These are phyloP conservation scores for Ptychoptera contaminata DNA, from an alignment of 2,888 invertebrate genomes.

Conservation along the genomic window DNA sequence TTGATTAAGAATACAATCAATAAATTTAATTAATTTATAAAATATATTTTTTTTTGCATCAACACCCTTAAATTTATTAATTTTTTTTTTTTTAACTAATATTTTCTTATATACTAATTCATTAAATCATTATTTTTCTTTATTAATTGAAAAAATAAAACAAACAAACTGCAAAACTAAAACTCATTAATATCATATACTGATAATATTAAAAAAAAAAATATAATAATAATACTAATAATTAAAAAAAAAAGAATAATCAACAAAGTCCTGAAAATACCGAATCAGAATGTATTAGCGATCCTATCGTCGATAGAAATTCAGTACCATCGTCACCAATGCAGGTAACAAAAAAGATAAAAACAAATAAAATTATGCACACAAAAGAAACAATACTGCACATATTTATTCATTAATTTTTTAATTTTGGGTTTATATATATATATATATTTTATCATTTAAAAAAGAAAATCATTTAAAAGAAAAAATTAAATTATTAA, in stretches of 20 bases:
- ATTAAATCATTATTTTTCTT: slow-evolving; percentile 2
- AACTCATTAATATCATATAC: neutral
- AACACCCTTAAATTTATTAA: neutral
- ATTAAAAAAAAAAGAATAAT: slow-evolving; percentile 1
- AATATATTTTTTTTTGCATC: no score
- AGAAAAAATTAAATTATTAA: slow-evolving; percentile 1
- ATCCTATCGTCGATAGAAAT: slow-evolving; percentile 17
- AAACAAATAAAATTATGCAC: neutral
- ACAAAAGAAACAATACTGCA: neutral
- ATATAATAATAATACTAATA: no score
- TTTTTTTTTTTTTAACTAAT: neutral
- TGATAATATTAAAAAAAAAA: no score
- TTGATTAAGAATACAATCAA: no score
- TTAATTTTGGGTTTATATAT: neutral
- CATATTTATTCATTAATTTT: neutral
- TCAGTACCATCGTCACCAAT: slow-evolving; percentile 22
- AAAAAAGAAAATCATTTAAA: neutral
- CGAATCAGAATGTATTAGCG: slow-evolving; percentile 20
- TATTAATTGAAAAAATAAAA: neutral
- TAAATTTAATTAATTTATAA: no score
- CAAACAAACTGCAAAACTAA: no score
- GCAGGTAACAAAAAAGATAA: slow-evolving; percentile 22
- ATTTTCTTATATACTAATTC: neutral
- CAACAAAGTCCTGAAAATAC: slow-evolving; percentile 32
- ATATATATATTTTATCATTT: neutral